Base-by-base conservation (phyloP, 2,797 vertebrate species). In the Anabas testudineus region DNA sequence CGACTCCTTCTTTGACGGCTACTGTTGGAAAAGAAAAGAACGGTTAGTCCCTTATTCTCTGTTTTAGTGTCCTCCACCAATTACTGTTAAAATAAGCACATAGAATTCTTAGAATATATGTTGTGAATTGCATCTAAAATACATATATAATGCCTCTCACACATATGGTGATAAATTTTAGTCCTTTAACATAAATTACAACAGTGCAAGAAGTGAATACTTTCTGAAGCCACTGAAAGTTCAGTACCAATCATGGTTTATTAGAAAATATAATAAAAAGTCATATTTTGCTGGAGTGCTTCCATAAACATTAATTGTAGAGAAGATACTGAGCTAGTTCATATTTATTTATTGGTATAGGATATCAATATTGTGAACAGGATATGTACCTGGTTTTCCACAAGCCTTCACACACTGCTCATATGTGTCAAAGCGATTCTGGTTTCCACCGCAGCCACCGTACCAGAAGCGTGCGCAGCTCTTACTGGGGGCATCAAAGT, bases 401-500 rank as follows among this genome's bases (percentile, higher is more conserved):
- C 98, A 99, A 45, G 95, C 64, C 54, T 90, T 94, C 86, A 94
- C 90, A 90, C 98, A 99, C 86, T 98, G 92, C 62, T 94, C 92
- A 74, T 96, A 94, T 0, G 95, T 95, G 28, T 93, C 48, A 18
- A 99, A 99, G 82, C 95, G 94, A 85, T 99, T 99, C 71, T 93
- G 91, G 3, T 99, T 99, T 30, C 98, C 98, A 0, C 93, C 95
- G 0, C 98, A 99, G 75, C 96, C 95, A 3, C 98, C 95, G 0
- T 97, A 98, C 98, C 98, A 99, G 95, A 99, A 99, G 30, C 97
- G 92, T 0, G 90, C 86, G 0, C 98, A 99, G 80, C 90, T 94
- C 79, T 90, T 93, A 57, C 88, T 95, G 9, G 86, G 0, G 0
- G 79, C 10, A n/a, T 99, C 95, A 0, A 91, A 96, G 91, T 96